Percentiles rank a stretch among this genome's conserved stretches.
Conservation (phyloP, 2,797 vertebrate genomes). For the Taenioides sp. region DNA sequence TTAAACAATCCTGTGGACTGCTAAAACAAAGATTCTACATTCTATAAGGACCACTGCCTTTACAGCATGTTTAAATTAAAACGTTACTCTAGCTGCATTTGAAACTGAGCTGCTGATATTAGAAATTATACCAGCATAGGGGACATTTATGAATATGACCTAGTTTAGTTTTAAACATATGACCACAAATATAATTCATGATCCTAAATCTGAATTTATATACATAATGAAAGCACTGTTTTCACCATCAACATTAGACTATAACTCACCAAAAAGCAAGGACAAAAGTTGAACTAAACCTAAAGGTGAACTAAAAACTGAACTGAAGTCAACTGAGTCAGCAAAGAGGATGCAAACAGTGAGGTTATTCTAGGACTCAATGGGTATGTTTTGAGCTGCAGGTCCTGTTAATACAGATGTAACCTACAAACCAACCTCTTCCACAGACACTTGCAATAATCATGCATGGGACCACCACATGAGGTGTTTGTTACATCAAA, state of each 20-base stretch:
- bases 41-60: not conserved
- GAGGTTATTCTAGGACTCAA: conserved; percentile 34
- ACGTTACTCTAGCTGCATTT: not conserved
- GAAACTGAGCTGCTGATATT: not conserved
- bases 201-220: too few relatives aligned
- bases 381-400: conserved; percentile 36
- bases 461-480: not conserved
- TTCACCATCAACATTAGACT: not conserved
- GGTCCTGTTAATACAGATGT: conserved; percentile 53
- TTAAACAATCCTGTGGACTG: too few relatives aligned
- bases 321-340: too few relatives aligned
- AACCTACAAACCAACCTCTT: conserved; percentile 61
- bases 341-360: conserved; percentile 1
- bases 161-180: not conserved
- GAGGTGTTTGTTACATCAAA: conserved; percentile 23
- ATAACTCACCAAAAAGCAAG: not conserved
- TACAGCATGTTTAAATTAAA: not conserved
- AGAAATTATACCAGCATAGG: not conserved
- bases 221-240: too few relatives aligned
- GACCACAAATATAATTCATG: not conserved
- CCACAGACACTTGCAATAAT: conserved; percentile 23
- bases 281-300: too few relatives aligned
- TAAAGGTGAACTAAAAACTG: not conserved
- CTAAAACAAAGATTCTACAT: not conserved
- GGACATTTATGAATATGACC: not conserved